Conservation (phyloP, 2,888 invertebrate genomes). For the Nomada ferruginata region DNA sequence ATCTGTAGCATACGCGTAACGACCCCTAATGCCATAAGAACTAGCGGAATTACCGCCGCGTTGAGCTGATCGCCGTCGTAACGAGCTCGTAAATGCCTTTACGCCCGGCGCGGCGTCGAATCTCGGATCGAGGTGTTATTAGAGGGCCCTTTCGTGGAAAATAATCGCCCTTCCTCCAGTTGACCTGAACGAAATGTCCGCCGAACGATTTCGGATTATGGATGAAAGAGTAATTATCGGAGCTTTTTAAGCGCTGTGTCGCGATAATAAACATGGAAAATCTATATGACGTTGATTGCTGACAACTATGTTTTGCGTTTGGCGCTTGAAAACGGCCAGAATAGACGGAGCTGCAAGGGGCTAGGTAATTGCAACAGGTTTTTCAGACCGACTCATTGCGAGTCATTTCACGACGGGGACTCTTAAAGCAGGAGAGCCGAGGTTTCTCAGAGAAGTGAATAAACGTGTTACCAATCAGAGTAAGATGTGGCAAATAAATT, state of each 20-base stretch:
- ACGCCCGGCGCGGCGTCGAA: slow-evolving; percentile 3
- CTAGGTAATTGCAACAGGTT: not conserved
- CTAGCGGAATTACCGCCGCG: slow-evolving; percentile 31
- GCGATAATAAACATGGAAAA: not conserved
- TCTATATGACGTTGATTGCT: not conserved
- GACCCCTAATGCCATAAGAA: slow-evolving; percentile 39
- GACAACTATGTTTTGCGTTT: not conserved
- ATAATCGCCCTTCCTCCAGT: slow-evolving; percentile 37
- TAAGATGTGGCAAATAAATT: not conserved
- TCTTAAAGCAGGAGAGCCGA: not conserved
- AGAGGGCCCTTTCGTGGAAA: slow-evolving; percentile 13
- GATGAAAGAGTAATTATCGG: slow-evolving; percentile 59
- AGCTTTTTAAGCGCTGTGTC: slow-evolving; percentile 10
- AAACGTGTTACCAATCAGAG: not conserved
- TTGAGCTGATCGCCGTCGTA: slow-evolving; percentile 36
- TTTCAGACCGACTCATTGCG: too few species aligned
- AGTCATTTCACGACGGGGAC: too few species aligned
- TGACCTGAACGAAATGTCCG: slow-evolving; percentile 44
- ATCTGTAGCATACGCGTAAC: slow-evolving; percentile 19
- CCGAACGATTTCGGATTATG: slow-evolving; percentile 52
- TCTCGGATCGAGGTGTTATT: slow-evolving; percentile 24
- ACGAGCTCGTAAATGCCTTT: slow-evolving; percentile 50
- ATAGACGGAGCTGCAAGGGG: not conserved
- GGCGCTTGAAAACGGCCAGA: not conserved
- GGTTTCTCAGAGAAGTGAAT: not conserved